Evolutionary conservation across 2,113 vertebrate species (phyloP).

Genomic region (Rattus rattus): DNA sequence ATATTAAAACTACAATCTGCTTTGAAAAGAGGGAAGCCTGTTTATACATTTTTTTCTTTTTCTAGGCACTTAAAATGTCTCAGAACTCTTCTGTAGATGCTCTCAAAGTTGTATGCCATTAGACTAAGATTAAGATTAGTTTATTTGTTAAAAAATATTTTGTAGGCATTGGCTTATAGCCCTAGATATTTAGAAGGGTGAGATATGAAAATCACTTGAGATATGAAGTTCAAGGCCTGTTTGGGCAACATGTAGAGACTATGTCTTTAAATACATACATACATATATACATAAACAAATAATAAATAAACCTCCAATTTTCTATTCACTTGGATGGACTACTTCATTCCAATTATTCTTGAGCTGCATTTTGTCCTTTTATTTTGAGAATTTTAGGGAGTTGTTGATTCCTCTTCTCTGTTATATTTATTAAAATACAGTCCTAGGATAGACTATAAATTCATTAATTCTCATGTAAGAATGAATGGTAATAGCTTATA

Average conservation of each 20-base stretch:
- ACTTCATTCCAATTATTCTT: neutral
- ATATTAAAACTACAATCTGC: slow-evolving; percentile 28
- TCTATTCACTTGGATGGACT: neutral
- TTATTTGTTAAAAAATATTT: slow-evolving; percentile 4
- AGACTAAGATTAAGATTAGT: neutral
- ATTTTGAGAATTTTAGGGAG: neutral
- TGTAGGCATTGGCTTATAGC: neutral
- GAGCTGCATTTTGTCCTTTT: neutral
- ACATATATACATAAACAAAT: neutral
- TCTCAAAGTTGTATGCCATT: neutral
- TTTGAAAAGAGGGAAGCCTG: slow-evolving; percentile 38
- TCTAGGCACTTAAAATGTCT: slow-evolving; percentile 20
- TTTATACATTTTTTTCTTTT: neutral
- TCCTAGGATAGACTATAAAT: neutral
- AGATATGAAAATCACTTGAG: neutral
- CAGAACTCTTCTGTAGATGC: slow-evolving; percentile 8
- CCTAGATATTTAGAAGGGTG: neutral
- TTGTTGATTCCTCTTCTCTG: neutral
- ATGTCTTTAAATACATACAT: neutral
- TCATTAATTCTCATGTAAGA: slow-evolving; percentile 43
- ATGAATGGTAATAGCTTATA: slow-evolving; percentile 9
- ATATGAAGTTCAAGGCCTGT: neutral
- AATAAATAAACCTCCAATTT: neutral
- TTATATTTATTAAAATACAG: neutral
- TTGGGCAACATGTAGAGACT: neutral